Conservation (phyloP, 30 jellyfish, hydroid and myxozoan genomes). For the Hydractinia echinata region DNA sequence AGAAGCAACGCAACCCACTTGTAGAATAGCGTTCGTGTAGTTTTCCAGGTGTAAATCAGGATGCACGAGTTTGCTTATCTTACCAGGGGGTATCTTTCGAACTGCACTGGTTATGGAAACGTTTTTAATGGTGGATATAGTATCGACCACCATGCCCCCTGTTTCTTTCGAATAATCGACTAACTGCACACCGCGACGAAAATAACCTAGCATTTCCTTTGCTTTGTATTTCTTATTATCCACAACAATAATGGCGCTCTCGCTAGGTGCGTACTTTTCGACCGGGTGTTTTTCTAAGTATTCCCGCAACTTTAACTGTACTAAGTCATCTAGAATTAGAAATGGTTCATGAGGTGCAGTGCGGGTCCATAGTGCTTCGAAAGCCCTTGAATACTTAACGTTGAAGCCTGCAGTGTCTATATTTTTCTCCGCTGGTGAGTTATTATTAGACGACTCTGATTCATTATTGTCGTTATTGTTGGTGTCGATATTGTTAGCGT, state of each 20-base stretch:
- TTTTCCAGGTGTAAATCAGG: constrained; percentile 84
- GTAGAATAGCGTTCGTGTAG: constrained; percentile 64
- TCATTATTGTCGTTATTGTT: constrained; percentile 8
- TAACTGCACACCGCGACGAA: constrained; percentile 90
- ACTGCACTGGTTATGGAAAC: constrained; percentile 71
- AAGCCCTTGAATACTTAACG: constrained; percentile 42
- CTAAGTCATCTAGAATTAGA: constrained; percentile 44
- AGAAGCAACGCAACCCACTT: constrained; percentile 43
- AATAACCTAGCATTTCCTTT: constrained; percentile 76
- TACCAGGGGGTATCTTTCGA: constrained; percentile 95
- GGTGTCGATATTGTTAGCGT: not conserved
- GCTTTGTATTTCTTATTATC: constrained; percentile 69
- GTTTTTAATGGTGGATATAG: constrained; percentile 68
- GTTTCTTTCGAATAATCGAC: constrained; percentile 83
- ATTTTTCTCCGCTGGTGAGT: not conserved
- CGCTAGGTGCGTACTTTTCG: constrained; percentile 84
- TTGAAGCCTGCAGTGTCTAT: not conserved
- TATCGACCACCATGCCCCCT: constrained; percentile 57
- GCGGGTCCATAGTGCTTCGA: constrained; percentile 91
- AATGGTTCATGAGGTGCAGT: constrained; percentile 79
- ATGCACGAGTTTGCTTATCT: constrained; percentile 87
- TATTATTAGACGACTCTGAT: not conserved
- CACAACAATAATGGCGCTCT: constrained; percentile 47
- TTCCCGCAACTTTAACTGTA: constrained; percentile 45
- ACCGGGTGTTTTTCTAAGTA: constrained; percentile 64